Evolutionary conservation across 2,797 vertebrate species (phyloP), one percentile per base, ranked within the genome.

Genomic region (Brachyrhaphis roseni): DNA sequence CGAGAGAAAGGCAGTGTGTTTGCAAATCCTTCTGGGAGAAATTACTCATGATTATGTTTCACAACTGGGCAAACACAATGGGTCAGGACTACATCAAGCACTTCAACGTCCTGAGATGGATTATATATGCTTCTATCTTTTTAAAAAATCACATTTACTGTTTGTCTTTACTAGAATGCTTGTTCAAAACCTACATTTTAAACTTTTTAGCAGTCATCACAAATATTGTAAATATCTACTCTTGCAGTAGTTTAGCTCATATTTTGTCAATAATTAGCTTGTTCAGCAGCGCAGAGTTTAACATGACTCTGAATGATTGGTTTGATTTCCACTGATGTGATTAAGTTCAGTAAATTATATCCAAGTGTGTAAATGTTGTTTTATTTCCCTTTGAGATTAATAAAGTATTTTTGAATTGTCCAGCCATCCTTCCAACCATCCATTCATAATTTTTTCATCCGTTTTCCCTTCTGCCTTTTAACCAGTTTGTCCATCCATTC

Each of bases 21-120:
- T 75, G 47, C 39, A 75, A 79, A 77, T 34, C 43, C 59, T 79
- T 57, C 11, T n/a, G 59, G 78, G 77, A 82, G 76, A 72, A 77
- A 81, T 72, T 72, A 43, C 78, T 76, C 49, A 8, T 70, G 57
- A 62, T 82, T 55, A 53, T 51, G 68, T 78, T 73, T 82, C 53
- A 55, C 62, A 57, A 66, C 53, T 47, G 20, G n/a, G 47, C 55
- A 70, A 71, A 78, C 43, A 31, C 47, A 66, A 28, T 43, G 36
- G 47, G 45, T 79, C 57, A 6, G n/a, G 34, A 39, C 45, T 31
- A 41, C 34, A 70, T 77, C 47, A 70, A 39, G 13, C 10, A 51
- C 75, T 36, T 64, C 4, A 66, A 3, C 20, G 5, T 82, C 53
- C 39, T 51, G n/a, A 2, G 10, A 31, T 45, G 64, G 16, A 45